A percentile compares a stretch with the other conserved stretches of the same genome.
phyloP scores from a whole-genome alignment of 2,797 vertebrate species.

The Sebastes variabilis region DNA sequence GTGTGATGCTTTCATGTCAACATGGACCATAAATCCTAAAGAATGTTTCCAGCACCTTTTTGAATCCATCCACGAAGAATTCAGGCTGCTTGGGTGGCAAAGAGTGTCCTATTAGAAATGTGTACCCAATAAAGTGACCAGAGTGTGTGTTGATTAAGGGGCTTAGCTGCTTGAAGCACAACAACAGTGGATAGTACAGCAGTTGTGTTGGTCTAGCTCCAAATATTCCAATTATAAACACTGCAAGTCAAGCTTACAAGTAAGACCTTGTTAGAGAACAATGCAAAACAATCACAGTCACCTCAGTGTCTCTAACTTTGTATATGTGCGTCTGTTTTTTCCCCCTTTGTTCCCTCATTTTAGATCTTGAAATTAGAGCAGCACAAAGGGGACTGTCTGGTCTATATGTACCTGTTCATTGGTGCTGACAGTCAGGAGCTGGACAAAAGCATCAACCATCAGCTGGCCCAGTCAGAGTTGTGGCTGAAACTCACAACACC shows the following conservation, averaged over 20 bases:
- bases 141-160: neutral
- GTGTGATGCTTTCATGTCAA: neutral
- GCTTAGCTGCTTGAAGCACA: neutral
- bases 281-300: neutral
- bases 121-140: neutral
- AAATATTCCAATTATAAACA: conserved; percentile 5
- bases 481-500: conserved; percentile 80
- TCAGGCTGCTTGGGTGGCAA: no score
- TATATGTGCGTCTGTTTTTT: neutral
- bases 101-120: neutral
- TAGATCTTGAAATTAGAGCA: conserved; percentile 87
- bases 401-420: conserved; percentile 87
- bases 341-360: neutral
- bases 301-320: neutral
- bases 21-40: neutral
- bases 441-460: conserved; percentile 86
- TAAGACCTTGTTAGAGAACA: neutral
- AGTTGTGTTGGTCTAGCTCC: neutral
- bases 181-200: neutral
- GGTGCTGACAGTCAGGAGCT: conserved; percentile 74
- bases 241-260: neutral
- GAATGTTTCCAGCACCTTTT: neutral
- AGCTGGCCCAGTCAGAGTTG: conserved; percentile 84
- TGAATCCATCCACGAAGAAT: neutral
- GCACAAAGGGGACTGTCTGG: conserved; percentile 66